These are phyloP conservation scores for Platyscapa corneri DNA, from an alignment of 1,140 invertebrate species.

Conservation along the genomic window DNA sequence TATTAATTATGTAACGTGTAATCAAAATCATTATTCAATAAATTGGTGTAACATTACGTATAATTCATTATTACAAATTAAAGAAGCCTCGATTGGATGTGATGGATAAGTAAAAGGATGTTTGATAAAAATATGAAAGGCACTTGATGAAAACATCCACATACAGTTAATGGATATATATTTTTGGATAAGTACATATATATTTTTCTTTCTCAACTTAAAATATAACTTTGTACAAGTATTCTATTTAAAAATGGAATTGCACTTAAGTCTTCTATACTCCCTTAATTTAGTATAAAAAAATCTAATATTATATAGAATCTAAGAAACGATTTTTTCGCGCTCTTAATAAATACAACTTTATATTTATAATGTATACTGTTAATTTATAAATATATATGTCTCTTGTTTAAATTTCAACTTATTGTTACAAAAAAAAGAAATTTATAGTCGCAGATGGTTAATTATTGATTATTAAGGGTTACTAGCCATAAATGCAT, in stretches of 20 bases:
- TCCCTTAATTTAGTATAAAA: conserved; percentile 41
- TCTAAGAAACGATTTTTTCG: conserved; percentile 27
- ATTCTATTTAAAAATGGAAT: conserved; percentile 47
- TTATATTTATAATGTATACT: conserved; percentile 34
- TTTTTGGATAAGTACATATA: conserved; percentile 45
- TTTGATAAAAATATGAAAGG: neutral
- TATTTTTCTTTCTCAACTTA: conserved; percentile 45
- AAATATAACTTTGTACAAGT: conserved; percentile 50
- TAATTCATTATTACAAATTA: neutral
- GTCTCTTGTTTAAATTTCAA: conserved; percentile 7
- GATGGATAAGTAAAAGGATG: neutral
- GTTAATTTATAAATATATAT: conserved; percentile 39
- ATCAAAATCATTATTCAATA: neutral
- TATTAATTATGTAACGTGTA: too few relatives aligned
- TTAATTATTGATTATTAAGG: conserved; percentile 31
- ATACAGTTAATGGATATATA: conserved; percentile 36
- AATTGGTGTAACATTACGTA: neutral
- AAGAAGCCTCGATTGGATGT: neutral
- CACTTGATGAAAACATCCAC: conserved; percentile 39
- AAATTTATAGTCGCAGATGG: conserved; percentile 6
- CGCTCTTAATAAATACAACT: conserved; percentile 34
- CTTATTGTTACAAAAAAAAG: neutral
- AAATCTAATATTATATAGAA: conserved; percentile 25
- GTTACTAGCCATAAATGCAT: conserved; percentile 16
- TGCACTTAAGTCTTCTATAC: conserved; percentile 50